Evolutionary conservation across 2,888 invertebrate species (phyloP).

Genomic region (Spisula solida): DNA sequence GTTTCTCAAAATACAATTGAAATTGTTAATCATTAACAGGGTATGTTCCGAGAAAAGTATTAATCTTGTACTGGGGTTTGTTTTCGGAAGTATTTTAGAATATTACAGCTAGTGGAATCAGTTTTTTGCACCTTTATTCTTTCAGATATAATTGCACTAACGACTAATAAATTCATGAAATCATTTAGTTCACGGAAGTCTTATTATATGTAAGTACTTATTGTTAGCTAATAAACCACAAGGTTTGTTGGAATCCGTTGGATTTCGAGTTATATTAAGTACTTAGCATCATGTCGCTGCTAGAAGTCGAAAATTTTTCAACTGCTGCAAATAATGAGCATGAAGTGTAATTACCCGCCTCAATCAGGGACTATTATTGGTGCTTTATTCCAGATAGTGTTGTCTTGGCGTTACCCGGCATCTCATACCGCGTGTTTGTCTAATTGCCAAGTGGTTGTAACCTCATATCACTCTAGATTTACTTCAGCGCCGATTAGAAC

Average conservation of each 20-base stretch:
- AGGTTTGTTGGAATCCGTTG: background rate
- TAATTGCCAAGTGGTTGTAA: background rate
- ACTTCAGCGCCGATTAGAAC: background rate
- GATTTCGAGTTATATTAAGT: background rate
- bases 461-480: background rate
- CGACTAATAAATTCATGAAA: background rate
- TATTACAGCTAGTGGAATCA: background rate
- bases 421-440: conserved; percentile 4
- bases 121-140: background rate
- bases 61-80: background rate
- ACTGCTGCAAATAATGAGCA: background rate
- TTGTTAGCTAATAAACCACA: background rate
- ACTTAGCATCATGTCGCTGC: background rate
- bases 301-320: background rate
- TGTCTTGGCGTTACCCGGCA: background rate
- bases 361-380: background rate
- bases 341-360: background rate
- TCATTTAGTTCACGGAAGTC: background rate
- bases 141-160: background rate
- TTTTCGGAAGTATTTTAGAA: background rate
- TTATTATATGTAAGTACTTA: background rate
- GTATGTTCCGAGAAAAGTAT: background rate
- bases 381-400: background rate
- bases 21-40: background rate
- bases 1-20: background rate